Base-by-base conservation (phyloP, 2,888 invertebrate genomes). In the Minunthozetes semirufus region DNA sequence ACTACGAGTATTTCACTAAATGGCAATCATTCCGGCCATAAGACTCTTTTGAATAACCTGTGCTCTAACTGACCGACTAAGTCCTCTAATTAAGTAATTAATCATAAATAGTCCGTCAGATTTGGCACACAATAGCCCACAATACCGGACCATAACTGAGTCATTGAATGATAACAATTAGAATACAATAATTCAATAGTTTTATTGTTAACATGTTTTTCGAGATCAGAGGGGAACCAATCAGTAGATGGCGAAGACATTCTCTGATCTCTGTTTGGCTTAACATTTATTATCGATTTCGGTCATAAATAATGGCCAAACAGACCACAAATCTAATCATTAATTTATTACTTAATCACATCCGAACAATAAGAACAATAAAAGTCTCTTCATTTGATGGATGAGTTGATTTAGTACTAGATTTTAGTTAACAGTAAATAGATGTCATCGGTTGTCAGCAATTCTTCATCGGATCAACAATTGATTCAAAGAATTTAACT, bases 331-430 rank as follows among this genome's bases (percentile, higher is more conserved):
- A 68, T 38, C 70, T 11, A 70, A 70, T 70, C 42, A 70, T 70
- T 70, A 46, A 70, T 70, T 48, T 70, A 70, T 70, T 70, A 22
- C 48, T 70, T 70, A 70, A 70, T 70, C 70, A 70, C 70, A 70
- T 46, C 27, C 48, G 25, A 70, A 70, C 70, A 70, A 70, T 70
- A 19, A 22, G 22, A 70, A 70, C 70, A 70, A 70, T 70, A 70
- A 22, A 70, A 70, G 61, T 68, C 42, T 8, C 22, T 13, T 22
- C 11, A 17, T 19, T 38, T 70, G 70, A 70, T 70, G 22, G 70
- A 70, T 70, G 70, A 22, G 25, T 25, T 70, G 25, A 8, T 25
- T 42, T 22, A 70, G 48, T 38, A 25, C 22, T 48, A 27, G 48
- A 33, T 33, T 70, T 42, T 33, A 19, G 42, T 42, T 48, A 25